Evolutionary conservation across 2,888 invertebrate species (phyloP).

Genomic region (Coremacera marginata): DNA sequence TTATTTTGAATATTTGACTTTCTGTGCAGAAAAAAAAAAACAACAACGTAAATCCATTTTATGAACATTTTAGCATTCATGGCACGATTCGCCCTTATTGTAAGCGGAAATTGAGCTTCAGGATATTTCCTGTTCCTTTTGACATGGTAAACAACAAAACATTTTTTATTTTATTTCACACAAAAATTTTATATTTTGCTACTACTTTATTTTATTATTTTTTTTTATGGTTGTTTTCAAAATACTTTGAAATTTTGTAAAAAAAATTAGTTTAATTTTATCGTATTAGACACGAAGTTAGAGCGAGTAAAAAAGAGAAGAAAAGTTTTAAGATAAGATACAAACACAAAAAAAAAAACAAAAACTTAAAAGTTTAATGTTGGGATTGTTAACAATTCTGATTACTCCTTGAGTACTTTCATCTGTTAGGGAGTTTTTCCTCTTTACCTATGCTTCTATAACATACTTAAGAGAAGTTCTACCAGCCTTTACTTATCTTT

Average conservation of each 20-base stretch:
- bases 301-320: not conserved
- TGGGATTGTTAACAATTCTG: no score
- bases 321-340: no score
- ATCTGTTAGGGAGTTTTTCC: no score
- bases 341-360: no score
- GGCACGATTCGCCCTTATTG: conserved; percentile 32
- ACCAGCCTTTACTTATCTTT: no score
- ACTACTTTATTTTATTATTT: not conserved
- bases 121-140: conserved; percentile 27
- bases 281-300: conserved; percentile 8
- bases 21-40: not conserved
- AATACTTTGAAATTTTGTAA: conserved; percentile 1
- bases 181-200: not conserved
- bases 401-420: no score
- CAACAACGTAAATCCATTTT: conserved; percentile 10
- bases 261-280: conserved; percentile 21
- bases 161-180: not conserved
- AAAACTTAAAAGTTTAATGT: no score
- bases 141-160: conserved; percentile 18
- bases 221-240: not conserved
- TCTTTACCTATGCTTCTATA: no score
- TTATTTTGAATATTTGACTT: not conserved
- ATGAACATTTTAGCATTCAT: conserved; percentile 30
- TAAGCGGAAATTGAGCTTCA: conserved; percentile 33
- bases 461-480: no score